Conservation (phyloP, 2,113 vertebrate genomes). For the Myotis brandtii region DNA sequence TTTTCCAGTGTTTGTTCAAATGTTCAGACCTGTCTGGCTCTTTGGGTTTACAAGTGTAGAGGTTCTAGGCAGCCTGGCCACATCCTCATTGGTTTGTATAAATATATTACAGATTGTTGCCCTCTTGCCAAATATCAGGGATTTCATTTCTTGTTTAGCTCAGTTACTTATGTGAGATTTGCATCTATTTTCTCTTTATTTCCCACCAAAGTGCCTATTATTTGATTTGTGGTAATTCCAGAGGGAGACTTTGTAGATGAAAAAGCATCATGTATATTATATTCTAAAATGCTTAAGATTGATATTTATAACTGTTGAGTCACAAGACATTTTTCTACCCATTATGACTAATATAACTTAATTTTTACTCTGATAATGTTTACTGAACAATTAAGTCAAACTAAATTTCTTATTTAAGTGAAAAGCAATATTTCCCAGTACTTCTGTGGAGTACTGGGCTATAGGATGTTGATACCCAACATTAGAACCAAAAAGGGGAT, state of each 20-base stretch:
- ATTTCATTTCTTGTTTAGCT: slow-evolving; percentile 73
- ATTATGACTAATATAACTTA: background rate
- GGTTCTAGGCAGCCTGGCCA: slow-evolving; percentile 80
- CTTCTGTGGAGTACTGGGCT: background rate
- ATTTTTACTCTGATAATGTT: slow-evolving; percentile 25
- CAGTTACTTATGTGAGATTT: slow-evolving; percentile 59
- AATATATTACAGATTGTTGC: slow-evolving; percentile 83
- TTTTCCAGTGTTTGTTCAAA: slow-evolving; percentile 86
- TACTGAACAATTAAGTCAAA: slow-evolving; percentile 7
- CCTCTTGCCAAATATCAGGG: slow-evolving; percentile 78
- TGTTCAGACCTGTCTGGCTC: slow-evolving; percentile 86
- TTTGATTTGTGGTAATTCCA: slow-evolving; percentile 23
- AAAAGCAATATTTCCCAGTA: background rate
- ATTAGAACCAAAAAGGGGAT: background rate
- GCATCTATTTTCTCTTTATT: background rate
- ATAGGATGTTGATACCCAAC: background rate
- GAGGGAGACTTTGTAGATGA: background rate
- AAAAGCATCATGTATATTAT: slow-evolving; percentile 45
- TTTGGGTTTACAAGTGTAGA: slow-evolving; percentile 84
- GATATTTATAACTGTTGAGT: slow-evolving; percentile 14
- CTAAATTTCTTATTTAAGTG: background rate
- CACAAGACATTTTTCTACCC: slow-evolving; percentile 36
- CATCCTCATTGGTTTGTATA: slow-evolving; percentile 85
- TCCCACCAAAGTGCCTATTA: background rate
- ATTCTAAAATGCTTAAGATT: slow-evolving; percentile 54